Evolutionary conservation across 2,113 vertebrate genomes (phyloP).

Genomic region (Gymnobelideus leadbeateri): DNA sequence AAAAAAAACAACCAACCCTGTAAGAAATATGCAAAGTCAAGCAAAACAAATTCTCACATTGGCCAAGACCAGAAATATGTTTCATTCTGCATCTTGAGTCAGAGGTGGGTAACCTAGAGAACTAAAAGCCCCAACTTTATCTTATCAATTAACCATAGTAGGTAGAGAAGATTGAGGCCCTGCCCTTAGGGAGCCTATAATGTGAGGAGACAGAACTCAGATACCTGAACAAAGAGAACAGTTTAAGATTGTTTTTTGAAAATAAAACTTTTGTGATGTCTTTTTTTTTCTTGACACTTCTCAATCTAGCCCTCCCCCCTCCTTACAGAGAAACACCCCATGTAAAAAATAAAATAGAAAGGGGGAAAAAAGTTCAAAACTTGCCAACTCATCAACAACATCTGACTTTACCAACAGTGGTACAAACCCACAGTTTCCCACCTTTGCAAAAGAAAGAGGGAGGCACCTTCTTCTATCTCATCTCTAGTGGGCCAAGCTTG

Average conservation of each 20-base stretch:
- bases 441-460: background rate
- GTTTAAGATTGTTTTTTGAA: background rate
- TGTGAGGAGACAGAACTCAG: background rate
- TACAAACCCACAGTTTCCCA: background rate
- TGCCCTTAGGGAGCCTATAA: background rate
- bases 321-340: background rate
- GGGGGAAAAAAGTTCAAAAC: background rate
- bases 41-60: background rate
- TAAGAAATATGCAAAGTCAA: background rate
- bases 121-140: background rate
- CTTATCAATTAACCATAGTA: background rate
- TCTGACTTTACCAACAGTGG: background rate
- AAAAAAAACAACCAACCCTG: background rate
- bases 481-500: background rate
- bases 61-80: background rate
- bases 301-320: background rate
- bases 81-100: background rate
- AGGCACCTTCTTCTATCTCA: background rate
- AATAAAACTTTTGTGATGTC: background rate
- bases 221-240: background rate
- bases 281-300: background rate
- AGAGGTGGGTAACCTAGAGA: background rate
- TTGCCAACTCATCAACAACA: background rate
- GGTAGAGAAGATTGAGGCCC: background rate
- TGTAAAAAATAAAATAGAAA: background rate